Conservation (phyloP, 2,113 vertebrate genomes). For the Marmota monax region DNA sequence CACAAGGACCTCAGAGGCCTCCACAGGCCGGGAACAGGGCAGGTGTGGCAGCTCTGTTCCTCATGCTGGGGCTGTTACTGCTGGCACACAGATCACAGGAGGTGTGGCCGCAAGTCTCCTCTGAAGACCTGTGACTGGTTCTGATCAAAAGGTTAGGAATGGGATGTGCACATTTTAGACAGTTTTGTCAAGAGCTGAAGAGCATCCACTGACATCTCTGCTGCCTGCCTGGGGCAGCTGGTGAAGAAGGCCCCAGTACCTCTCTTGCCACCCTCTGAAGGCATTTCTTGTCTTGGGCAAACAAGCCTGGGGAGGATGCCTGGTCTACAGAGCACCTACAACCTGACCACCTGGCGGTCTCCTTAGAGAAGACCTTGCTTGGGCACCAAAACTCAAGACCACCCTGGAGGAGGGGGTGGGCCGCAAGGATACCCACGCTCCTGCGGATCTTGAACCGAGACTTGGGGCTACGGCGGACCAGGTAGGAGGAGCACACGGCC, state of each 20-base stretch:
- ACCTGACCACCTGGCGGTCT: neutral
- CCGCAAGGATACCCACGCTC: no score
- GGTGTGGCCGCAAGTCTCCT: neutral
- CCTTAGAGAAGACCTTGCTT: neutral
- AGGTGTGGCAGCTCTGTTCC: neutral
- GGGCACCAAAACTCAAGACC: neutral
- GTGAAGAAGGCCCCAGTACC: neutral
- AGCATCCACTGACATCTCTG: neutral
- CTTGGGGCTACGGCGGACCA: neutral
- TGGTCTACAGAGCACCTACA: neutral
- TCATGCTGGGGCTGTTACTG: accelerated
- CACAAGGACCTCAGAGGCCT: neutral
- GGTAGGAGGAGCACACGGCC: no score
- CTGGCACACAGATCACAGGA: no score
- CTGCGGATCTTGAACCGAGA: no score
- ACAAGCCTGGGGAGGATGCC: neutral
- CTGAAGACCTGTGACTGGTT: neutral
- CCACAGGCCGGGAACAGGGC: neutral
- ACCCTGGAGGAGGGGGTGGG: neutral
- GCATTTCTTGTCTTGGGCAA: neutral
- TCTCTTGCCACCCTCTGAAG: neutral
- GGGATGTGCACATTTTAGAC: neutral
- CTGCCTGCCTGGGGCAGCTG: neutral
- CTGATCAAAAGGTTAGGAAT: neutral
- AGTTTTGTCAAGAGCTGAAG: neutral